Conservation (phyloP, 2,113 vertebrate species). For the Heliornis fulica region DNA sequence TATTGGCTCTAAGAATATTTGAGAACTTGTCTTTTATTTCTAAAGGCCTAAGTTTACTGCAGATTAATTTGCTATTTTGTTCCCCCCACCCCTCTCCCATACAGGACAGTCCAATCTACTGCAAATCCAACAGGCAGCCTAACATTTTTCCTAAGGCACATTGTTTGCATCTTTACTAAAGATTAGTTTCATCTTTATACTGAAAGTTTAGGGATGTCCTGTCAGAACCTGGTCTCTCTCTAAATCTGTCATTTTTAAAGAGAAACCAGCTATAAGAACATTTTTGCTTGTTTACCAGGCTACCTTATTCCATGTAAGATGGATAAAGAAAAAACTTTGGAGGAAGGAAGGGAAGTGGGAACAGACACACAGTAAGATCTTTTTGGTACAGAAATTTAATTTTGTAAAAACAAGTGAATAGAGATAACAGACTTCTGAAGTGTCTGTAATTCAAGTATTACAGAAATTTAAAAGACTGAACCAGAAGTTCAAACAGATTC, state of each 20-base stretch:
- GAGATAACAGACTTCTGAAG: neutral
- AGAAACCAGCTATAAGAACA: neutral
- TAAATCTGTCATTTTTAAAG: neutral
- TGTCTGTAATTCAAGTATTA: neutral
- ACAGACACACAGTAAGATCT: neutral
- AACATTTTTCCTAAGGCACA: neutral
- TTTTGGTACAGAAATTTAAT: neutral
- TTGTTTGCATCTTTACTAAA: neutral
- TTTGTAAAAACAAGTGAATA: neutral
- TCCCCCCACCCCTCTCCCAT: neutral
- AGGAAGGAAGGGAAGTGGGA: neutral
- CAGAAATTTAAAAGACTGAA: neutral
- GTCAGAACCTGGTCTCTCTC: neutral
- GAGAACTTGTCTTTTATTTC: neutral
- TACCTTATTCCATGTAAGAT: neutral
- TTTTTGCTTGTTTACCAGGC: neutral
- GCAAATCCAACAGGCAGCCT: neutral
- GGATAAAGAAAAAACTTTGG: neutral
- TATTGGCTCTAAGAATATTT: neutral
- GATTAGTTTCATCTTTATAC: neutral
- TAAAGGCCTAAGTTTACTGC: neutral
- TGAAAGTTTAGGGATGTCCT: neutral
- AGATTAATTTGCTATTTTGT: neutral
- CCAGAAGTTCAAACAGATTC: neutral
- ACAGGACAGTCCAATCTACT: neutral